These are phyloP conservation scores for Encarsia formosa DNA, from an alignment of 2,888 invertebrate genomes.

Conservation along the genomic window DNA sequence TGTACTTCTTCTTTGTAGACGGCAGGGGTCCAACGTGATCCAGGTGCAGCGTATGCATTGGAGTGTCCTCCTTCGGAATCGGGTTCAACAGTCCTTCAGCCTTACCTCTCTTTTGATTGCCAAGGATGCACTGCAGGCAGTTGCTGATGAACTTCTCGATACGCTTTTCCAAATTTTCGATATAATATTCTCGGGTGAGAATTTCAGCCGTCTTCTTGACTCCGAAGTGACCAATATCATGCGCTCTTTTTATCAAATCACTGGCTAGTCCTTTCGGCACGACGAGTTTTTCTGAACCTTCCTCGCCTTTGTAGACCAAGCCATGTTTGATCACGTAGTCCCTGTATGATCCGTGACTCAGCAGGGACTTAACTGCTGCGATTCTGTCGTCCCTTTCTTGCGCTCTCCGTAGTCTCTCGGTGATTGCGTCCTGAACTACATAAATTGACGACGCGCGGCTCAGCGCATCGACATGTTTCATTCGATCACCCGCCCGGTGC, in stretches of 20 bases:
- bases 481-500: not conserved
- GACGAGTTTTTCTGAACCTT: not conserved
- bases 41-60: not conserved
- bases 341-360: not conserved
- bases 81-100: not conserved
- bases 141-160: not conserved
- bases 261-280: not conserved
- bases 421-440: slow-evolving; percentile 23
- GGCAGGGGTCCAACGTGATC: too few relatives aligned
- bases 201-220: not conserved
- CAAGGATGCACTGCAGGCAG: not conserved
- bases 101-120: not conserved
- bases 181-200: not conserved
- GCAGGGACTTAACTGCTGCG: not conserved
- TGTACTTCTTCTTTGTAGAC: slow-evolving; percentile 33
- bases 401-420: not conserved
- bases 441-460: not conserved
- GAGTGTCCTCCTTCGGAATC: not conserved
- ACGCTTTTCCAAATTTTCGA: not conserved
- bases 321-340: not conserved
- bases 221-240: not conserved
- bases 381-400: not conserved
- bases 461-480: slow-evolving; percentile 6
- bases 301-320: not conserved
- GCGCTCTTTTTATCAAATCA: not conserved